Conservation (phyloP, 2,888 invertebrate genomes). For the Tipula vernalis region DNA sequence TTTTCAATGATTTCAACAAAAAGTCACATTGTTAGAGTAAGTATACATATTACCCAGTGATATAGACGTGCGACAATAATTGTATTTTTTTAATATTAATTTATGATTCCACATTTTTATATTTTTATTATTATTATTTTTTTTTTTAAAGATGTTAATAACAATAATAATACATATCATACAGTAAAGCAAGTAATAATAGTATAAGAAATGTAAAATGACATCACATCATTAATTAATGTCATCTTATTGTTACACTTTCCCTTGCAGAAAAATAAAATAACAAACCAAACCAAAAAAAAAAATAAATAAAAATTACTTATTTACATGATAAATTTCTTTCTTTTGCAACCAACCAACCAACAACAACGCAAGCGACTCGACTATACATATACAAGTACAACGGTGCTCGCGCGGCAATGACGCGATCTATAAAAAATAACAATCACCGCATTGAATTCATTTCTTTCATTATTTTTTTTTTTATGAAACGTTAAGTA, state of each 20-base stretch:
- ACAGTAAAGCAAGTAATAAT: neutral
- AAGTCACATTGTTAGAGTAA: neutral
- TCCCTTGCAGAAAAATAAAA: neutral
- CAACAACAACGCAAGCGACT: neutral
- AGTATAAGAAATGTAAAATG: neutral
- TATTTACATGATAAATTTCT: neutral
- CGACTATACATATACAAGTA: neutral
- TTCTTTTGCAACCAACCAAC: neutral
- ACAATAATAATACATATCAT: neutral
- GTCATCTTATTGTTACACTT: slow-evolving; percentile 4
- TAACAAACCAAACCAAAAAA: neutral
- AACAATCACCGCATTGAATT: neutral
- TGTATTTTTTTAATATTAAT: neutral
- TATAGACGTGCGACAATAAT: neutral
- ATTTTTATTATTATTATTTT: too few species aligned
- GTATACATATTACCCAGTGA: neutral
- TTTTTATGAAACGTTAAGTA: neutral
- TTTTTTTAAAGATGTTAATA: neutral
- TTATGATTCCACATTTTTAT: neutral
- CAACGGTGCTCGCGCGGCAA: neutral
- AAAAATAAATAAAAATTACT: neutral
- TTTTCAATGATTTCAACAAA: neutral
- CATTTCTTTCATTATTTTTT: neutral
- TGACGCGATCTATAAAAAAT: neutral
- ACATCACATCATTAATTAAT: neutral